These are phyloP conservation scores for Scomber japonicus DNA, from an alignment of 2,113 vertebrate genomes.

Conservation along the genomic window DNA sequence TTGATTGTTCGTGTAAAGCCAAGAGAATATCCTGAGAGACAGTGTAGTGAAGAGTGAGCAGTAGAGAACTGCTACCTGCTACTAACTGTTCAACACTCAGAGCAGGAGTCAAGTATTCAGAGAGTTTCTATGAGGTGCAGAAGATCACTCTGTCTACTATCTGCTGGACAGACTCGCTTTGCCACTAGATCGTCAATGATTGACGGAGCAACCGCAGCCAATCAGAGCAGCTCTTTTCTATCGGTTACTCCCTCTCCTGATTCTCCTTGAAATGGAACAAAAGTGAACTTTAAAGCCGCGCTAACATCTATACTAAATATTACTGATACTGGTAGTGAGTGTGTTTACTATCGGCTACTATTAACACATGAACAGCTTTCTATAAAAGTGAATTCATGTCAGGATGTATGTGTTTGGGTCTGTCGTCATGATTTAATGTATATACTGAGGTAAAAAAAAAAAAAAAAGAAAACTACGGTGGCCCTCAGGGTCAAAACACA, in stretches of 20 bases:
- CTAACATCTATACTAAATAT: too few relatives aligned
- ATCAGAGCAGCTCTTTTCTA: constrained; percentile 52
- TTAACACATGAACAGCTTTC: too few relatives aligned
- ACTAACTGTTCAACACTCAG: constrained; percentile 8
- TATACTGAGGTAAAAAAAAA: too few relatives aligned
- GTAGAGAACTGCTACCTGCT: constrained; percentile 12
- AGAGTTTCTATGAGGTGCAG: background rate
- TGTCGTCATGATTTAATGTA: too few relatives aligned
- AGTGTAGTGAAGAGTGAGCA: background rate
- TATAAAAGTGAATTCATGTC: too few relatives aligned
- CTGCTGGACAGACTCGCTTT: background rate
- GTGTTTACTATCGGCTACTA: too few relatives aligned
- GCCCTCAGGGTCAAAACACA: too few relatives aligned
- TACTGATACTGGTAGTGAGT: too few relatives aligned
- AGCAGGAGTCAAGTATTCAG: constrained; percentile 35
- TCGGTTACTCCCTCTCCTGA: background rate
- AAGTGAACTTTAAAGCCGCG: background rate
- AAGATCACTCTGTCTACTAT: background rate
- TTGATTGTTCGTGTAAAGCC: constrained; percentile 6
- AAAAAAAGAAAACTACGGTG: too few relatives aligned
- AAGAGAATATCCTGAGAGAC: constrained; percentile 21
- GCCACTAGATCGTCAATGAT: constrained; percentile 23
- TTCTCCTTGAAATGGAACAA: background rate
- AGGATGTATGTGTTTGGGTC: too few relatives aligned
- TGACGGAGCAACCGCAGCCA: constrained; percentile 59